Evolutionary conservation across 2,888 invertebrate species (phyloP).

Genomic region (Heteromurus nitidus): DNA sequence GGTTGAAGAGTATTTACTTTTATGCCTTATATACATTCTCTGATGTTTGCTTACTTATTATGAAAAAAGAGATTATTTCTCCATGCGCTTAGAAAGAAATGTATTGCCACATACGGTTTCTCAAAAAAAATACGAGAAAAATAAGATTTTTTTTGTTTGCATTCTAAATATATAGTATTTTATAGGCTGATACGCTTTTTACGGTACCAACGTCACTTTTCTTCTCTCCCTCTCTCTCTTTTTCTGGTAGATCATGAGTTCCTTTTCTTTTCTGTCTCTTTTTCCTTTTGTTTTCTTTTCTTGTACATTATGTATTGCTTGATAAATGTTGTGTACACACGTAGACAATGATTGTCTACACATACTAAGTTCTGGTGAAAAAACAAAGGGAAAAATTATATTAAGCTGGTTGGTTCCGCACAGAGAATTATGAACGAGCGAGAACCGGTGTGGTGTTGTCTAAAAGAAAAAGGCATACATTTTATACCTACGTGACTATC

Average conservation of each 20-base stretch:
- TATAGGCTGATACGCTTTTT: conserved; percentile 27
- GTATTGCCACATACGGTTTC: too few relatives aligned
- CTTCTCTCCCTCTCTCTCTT: too few relatives aligned
- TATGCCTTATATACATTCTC: conserved; percentile 26
- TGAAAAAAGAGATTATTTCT: background rate
- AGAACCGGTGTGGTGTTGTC: conserved; percentile 10
- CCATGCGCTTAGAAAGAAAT: background rate
- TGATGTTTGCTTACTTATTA: conserved; percentile 1
- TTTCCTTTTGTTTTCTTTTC: conserved; percentile 14
- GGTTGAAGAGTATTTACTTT: conserved; percentile 38
- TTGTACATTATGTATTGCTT: conserved; percentile 10
- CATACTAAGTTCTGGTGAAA: conserved; percentile 2
- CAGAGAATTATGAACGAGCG: conserved; percentile 31
- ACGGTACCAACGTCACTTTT: conserved; percentile 15
- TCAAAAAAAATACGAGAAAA: too few relatives aligned
- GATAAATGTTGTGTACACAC: conserved; percentile 6
- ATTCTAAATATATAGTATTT: conserved; percentile 3
- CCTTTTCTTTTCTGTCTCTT: conserved; percentile 19
- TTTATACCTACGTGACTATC: conserved; percentile 1
- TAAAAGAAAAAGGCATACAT: too few relatives aligned
- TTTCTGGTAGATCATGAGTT: conserved; percentile 28
- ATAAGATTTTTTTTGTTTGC: conserved; percentile 34
- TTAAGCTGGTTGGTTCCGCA: too few relatives aligned
- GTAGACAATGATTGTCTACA: background rate
- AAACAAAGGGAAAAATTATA: conserved; percentile 47